phyloP scores from a whole-genome alignment of 2,888 invertebrate species.

The Lepeophtheirus nordmannii region DNA sequence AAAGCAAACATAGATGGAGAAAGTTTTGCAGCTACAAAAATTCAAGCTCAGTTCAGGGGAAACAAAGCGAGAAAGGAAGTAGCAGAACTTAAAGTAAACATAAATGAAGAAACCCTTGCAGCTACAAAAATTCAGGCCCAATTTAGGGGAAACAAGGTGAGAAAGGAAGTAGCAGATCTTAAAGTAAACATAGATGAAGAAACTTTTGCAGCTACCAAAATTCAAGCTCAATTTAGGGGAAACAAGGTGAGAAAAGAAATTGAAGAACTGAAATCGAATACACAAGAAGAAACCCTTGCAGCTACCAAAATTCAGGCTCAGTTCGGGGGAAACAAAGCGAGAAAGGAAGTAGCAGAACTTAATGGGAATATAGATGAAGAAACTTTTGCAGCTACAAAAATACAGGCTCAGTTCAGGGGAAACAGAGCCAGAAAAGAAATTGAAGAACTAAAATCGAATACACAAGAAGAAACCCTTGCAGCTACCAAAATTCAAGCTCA shows the following conservation, averaged over 20 bases:
- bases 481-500: conserved; percentile 16
- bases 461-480: not conserved
- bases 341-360: not conserved
- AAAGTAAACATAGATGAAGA: not conserved
- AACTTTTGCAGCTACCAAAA: not conserved
- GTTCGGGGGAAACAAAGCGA: conserved; percentile 8
- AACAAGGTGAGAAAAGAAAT: not conserved
- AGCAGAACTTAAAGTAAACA: not conserved
- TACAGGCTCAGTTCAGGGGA: conserved; percentile 15
- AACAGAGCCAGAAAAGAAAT: not conserved
- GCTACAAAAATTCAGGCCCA: not conserved
- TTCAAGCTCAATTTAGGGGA: not conserved
- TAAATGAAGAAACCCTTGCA: not conserved
- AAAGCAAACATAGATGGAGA: not conserved
- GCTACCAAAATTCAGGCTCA: conserved; percentile 10
- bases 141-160: not conserved
- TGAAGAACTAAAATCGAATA: not conserved
- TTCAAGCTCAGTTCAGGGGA: conserved; percentile 17
- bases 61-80: conserved; percentile 14
- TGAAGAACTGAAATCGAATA: not conserved
- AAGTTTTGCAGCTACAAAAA: conserved; percentile 10
- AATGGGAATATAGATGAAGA: conserved; percentile 7
- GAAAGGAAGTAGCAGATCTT: not conserved
- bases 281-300: not conserved
- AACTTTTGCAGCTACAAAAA: conserved; percentile 4